These are phyloP conservation scores for Paraplagusia blochii DNA, from an alignment of 2,113 vertebrate genomes.

Conservation along the genomic window DNA sequence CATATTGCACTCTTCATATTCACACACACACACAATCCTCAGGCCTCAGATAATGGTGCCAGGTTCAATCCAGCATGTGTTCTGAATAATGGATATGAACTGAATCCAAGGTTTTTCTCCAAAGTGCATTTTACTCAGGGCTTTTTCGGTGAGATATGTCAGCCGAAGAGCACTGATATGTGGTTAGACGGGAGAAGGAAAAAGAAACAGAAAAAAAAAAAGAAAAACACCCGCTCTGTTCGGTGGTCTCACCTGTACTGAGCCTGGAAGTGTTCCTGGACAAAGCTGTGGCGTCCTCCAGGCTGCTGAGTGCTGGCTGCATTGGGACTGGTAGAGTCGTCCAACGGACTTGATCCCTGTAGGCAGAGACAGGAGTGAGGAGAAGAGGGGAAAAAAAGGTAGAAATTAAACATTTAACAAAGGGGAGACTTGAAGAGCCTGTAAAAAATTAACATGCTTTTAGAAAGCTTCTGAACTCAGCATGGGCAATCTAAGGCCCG, in stretches of 20 bases:
- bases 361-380: slow-evolving; percentile 9
- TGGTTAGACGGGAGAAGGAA: no score
- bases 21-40: slow-evolving; percentile 19
- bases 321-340: slow-evolving; percentile 45
- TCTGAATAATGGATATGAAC: slow-evolving; percentile 33
- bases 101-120: slow-evolving; percentile 21
- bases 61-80: not conserved
- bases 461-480: no score
- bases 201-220: no score
- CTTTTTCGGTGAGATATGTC: not conserved
- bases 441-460: no score
- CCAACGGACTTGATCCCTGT: slow-evolving; percentile 65
- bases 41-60: slow-evolving; percentile 4
- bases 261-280: slow-evolving; percentile 93
- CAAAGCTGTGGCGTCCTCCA: slow-evolving; percentile 82
- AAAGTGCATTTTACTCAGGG: slow-evolving; percentile 3
- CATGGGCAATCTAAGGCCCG: no score
- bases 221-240: not conserved
- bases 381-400: not conserved
- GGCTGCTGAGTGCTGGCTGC: slow-evolving; percentile 49
- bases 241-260: slow-evolving; percentile 85
- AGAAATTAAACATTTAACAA: no score
- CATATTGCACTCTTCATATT: slow-evolving; percentile 14
- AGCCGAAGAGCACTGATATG: no score
- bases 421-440: no score